Conservation (phyloP, 2,888 invertebrate genomes). For the Idaea aversata region DNA sequence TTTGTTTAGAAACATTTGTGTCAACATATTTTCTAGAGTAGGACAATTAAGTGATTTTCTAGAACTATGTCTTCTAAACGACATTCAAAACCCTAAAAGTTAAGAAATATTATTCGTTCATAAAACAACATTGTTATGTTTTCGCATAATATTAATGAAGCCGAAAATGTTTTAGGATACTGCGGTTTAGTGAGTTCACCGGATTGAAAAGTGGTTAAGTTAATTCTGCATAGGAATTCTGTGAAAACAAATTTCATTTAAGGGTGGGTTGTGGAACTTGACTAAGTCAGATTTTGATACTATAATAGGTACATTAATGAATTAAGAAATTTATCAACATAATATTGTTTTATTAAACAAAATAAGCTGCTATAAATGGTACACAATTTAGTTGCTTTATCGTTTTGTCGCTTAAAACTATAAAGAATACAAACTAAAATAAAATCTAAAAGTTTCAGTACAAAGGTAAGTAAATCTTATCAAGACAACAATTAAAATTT, state of each 20-base stretch:
- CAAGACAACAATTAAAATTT: not conserved
- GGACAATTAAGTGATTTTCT: not conserved
- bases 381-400: no score
- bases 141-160: conserved; percentile 36
- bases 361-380: no score
- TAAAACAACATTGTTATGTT: conserved; percentile 42
- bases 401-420: not conserved
- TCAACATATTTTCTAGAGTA: not conserved
- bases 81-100: conserved; percentile 47
- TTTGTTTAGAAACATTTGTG: not conserved
- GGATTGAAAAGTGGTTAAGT: conserved; percentile 4
- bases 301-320: not conserved
- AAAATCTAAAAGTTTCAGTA: not conserved
- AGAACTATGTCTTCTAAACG: conserved; percentile 6
- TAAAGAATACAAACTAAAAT: not conserved
- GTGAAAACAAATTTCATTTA: not conserved
- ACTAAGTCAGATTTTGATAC: not conserved
- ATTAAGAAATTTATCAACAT: not conserved
- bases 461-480: not conserved
- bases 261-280: not conserved
- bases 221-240: conserved; percentile 4
- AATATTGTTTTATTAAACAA: no score
- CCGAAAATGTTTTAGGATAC: conserved; percentile 27
- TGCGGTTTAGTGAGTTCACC: conserved; percentile 15
- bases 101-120: conserved; percentile 46